Base-by-base conservation (phyloP, 2,888 invertebrate species). In the Sepiola atlantica region DNA sequence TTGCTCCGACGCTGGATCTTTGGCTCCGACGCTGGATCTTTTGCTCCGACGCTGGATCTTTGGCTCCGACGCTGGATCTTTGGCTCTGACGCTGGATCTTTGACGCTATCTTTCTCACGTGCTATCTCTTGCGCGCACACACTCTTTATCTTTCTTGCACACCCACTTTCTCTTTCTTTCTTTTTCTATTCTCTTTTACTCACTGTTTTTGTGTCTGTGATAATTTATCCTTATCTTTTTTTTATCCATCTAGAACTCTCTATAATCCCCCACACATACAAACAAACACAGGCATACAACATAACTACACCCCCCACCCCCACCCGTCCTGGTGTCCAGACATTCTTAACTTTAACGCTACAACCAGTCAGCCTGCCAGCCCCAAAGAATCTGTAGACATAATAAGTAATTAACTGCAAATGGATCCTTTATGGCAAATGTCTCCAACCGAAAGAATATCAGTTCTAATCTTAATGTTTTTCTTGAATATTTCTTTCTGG, bases 401-500 rank as follows among this genome's bases (percentile, higher is more conserved):
- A n/a, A 77, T 14, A 77, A 77, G n/a, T 77, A 77, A 77, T 77
- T 77, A 77, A 32, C n/a, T 77, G 77, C 77, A 77, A 77, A 77
- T 77, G 77, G 77, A 77, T 77, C 77, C n/a, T 16, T n/a, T 77
- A 77, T n/a, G 32, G 77, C 77, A 77, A 77, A 77, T 77, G 77
- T 77, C 77, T 77, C n/a, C n/a, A 77, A 77, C 77, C 77, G 45
- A 77, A 77, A 77, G n/a, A 77, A 77, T 77, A 77, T 77, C 77
- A n/a, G 77, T 77, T n/a, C 77, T n/a, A 77, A 77, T 77, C 77
- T 77, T 77, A 77, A 77, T 77, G n/a, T 21, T 77, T n/a, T n/a
- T 77, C n/a, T 77, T 77, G 77, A n/a, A 32, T 77, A 77, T 77
- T 77, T 77, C n/a, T 77, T n/a, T 77, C n/a, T 77, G 77, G 32